Conservation (phyloP, 2,888 invertebrate species). For the Drosophila robusta region DNA sequence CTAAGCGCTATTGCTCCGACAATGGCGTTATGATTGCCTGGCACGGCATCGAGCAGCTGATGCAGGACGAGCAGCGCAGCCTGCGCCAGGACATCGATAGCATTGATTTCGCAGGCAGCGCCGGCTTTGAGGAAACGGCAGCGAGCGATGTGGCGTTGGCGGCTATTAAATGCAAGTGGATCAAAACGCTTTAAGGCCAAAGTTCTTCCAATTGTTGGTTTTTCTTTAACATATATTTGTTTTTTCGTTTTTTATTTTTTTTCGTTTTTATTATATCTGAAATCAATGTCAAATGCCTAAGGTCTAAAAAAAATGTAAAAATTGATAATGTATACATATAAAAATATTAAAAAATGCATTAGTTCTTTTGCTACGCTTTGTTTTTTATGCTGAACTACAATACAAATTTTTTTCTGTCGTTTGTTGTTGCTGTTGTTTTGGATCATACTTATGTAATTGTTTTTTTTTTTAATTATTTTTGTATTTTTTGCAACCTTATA, state of each 20-base stretch:
- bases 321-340: slow-evolving; percentile 84
- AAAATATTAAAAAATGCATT: slow-evolving; percentile 84
- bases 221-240: slow-evolving; percentile 26
- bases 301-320: slow-evolving; percentile 83
- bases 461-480: slow-evolving; percentile 23
- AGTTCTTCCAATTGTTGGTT: neutral
- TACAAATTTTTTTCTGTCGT: slow-evolving; percentile 66
- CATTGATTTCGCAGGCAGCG: slow-evolving; percentile 85
- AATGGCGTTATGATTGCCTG: slow-evolving; percentile 99
- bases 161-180: slow-evolving; percentile 83
- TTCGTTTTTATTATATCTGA: slow-evolving; percentile 81
- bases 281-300: slow-evolving; percentile 84
- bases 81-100: slow-evolving; percentile 85
- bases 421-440: slow-evolving; percentile 41
- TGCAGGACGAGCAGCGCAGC: slow-evolving; percentile 23
- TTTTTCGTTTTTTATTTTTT: slow-evolving; percentile 22
- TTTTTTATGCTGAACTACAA: slow-evolving; percentile 76
- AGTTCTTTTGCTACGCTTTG: slow-evolving; percentile 64
- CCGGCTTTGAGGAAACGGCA: slow-evolving; percentile 67
- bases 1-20: slow-evolving; percentile 95
- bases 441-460: slow-evolving; percentile 61
- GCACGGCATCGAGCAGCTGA: slow-evolving; percentile 94
- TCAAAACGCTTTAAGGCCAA: slow-evolving; percentile 58
- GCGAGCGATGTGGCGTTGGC: slow-evolving; percentile 70
- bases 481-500: slow-evolving; percentile 49